Percentiles rank a stretch among this genome's conserved stretches.
These are phyloP conservation scores for Drosophila sechellia DNA, from an alignment of 1,140 invertebrate genomes.

Conservation along the genomic window DNA sequence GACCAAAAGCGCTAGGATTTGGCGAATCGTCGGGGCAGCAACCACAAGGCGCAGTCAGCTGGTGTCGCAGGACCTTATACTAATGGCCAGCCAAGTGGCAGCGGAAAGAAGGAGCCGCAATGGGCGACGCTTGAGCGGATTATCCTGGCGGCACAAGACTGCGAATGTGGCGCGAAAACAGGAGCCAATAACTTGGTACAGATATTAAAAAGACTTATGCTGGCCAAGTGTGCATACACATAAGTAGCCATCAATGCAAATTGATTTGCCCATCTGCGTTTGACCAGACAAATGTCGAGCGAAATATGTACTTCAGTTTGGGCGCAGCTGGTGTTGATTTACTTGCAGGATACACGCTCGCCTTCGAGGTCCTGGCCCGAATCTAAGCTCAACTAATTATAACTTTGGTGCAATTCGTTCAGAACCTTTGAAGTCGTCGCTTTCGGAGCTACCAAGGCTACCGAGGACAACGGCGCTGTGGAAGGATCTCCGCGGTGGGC, in stretches of 20 bases:
- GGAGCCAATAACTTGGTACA: neutral
- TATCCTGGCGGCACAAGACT: constrained; percentile 20
- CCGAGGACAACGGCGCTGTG: constrained; percentile 34
- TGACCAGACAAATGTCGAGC: too few species aligned
- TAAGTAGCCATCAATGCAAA: too few species aligned
- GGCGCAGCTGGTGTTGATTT: neutral
- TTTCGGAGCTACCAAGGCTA: constrained; percentile 31
- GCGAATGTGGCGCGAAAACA: constrained; percentile 1
- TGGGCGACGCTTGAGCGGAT: constrained; percentile 16
- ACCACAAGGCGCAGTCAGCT: too few species aligned
- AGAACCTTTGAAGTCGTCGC: constrained; percentile 35
- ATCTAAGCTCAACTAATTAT: constrained; percentile 60
- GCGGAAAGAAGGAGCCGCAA: neutral
- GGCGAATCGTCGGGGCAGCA: too few species aligned
- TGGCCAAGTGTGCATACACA: neutral
- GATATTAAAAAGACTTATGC: neutral
- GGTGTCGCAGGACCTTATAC: neutral
- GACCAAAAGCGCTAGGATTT: constrained; percentile 8
- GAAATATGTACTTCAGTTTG: too few species aligned
- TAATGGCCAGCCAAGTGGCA: constrained; percentile 16
- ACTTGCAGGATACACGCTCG: neutral
- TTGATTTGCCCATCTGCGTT: too few species aligned
- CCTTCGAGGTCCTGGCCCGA: constrained; percentile 7
- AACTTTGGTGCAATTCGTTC: constrained; percentile 62
- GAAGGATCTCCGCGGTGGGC: constrained; percentile 10